These are phyloP conservation scores for Orthosia cruda DNA, from an alignment of 2,888 invertebrate species.

Conservation along the genomic window DNA sequence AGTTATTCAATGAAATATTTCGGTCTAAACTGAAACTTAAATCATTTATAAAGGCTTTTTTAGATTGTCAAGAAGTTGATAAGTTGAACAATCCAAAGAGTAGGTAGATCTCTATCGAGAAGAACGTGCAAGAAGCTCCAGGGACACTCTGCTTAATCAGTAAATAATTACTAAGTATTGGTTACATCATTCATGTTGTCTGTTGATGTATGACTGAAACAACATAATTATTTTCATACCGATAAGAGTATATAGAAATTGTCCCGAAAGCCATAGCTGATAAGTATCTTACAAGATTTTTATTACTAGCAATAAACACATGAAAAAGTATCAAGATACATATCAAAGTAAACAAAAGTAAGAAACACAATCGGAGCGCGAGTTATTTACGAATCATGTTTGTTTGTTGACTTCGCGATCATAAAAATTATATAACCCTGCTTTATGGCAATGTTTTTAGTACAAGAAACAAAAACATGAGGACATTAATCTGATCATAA, in stretches of 20 bases:
- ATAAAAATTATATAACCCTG: constrained; percentile 64
- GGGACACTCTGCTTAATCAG: no score
- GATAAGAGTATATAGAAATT: no score
- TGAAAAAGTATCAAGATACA: constrained; percentile 62
- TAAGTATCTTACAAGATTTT: constrained; percentile 23
- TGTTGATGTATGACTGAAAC: background rate
- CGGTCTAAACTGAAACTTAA: no score
- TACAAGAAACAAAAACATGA: constrained; percentile 49
- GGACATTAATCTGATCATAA: constrained; percentile 43
- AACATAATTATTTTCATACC: background rate
- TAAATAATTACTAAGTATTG: no score
- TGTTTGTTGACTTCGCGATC: constrained; percentile 56
- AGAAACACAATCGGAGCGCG: constrained; percentile 51
- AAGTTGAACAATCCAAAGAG: no score
- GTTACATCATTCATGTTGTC: no score
- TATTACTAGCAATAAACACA: constrained; percentile 57
- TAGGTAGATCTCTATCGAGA: no score
- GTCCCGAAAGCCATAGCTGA: no score
- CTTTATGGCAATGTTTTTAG: constrained; percentile 65
- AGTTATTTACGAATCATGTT: constrained; percentile 60
- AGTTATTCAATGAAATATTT: background rate
- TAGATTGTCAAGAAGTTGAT: no score
- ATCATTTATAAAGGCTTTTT: no score
- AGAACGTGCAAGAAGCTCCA: no score
- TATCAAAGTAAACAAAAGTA: constrained; percentile 61